Base-by-base conservation (phyloP, 2,113 vertebrate species). In the Maccullochella peelii region DNA sequence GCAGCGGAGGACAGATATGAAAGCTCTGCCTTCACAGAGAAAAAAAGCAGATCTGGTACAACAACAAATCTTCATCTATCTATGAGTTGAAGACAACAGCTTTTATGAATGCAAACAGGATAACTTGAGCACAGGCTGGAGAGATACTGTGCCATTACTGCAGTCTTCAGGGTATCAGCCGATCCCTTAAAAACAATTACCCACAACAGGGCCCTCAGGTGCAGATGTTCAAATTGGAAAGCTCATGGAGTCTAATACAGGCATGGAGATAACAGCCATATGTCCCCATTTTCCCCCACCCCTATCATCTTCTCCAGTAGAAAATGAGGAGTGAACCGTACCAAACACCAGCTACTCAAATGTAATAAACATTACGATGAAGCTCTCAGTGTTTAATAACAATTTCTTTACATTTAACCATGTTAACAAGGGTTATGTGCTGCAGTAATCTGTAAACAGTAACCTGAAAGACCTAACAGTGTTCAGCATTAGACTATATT, bases 171-270 rank as follows among this genome's bases (percentile, higher is more conserved):
- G 67, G 73, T 54, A 72, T 84, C n/a, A 38, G 73, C 36, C 27
- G 5, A 80, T 86, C 62, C 33, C 68, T 87, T 88, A 86, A 84
- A 92, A 87, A 89, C 90, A 90, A 91, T 90, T 87, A 84, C 73
- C 54, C 76, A 73, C 30, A 78, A 90, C n/a, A 66, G 67, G 75
- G 30, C 84, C 81, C 78, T 65, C 1, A 66, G 86, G 91, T 58
- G 5, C 49, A 72, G 54, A 66, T 15, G 20, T 63, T 85, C 62
- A 89, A 91, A 89, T 86, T 88, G 86, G 86, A 91, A 90, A 78
- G 59, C 80, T 80, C 70, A 42, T 18, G 30, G 36, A 83, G 70
- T 68, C 71, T 58, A 77, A 74, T 70, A 67, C 8, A 78, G 30
- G 15, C 55, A 12, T 33, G 23, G 20, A 57, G 62, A 82, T 61